phyloP scores from a whole-genome alignment of 2,888 invertebrate species.

The Chorisops tibialis region DNA sequence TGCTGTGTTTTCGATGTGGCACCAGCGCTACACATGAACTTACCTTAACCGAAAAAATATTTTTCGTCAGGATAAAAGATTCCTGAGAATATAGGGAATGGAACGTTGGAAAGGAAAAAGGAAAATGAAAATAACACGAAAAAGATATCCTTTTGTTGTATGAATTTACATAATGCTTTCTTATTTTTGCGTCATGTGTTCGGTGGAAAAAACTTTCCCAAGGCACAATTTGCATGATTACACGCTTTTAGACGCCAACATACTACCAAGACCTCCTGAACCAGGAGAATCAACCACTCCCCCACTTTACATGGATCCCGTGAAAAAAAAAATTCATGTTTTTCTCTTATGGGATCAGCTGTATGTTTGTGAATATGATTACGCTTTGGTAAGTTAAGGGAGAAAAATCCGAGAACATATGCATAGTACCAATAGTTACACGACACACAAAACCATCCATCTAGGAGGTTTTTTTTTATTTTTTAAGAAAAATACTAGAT shows the following conservation, averaged over 20 bases:
- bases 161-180: slow-evolving; percentile 34
- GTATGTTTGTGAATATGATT: slow-evolving; percentile 26
- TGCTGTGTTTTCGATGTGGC: too few species aligned
- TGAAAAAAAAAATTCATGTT: slow-evolving; percentile 22
- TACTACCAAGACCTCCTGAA: not conserved
- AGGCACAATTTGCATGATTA: slow-evolving; percentile 35
- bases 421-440: too few species aligned
- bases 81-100: not conserved
- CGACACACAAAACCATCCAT: too few species aligned
- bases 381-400: slow-evolving; percentile 12
- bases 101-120: not conserved
- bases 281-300: slow-evolving; percentile 6
- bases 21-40: too few species aligned
- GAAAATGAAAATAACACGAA: slow-evolving; percentile 21
- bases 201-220: slow-evolving; percentile 29
- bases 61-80: slow-evolving; percentile 8
- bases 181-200: slow-evolving; percentile 34
- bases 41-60: too few species aligned
- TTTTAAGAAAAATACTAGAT: too few species aligned
- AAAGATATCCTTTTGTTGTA: slow-evolving; percentile 32
- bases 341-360: slow-evolving; percentile 30
- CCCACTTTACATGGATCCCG: slow-evolving; percentile 8
- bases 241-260: slow-evolving; percentile 27
- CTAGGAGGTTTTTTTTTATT: too few species aligned
- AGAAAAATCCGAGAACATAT: not conserved